Conservation (phyloP, 2,888 invertebrate species). For the Chouioia cunea region DNA sequence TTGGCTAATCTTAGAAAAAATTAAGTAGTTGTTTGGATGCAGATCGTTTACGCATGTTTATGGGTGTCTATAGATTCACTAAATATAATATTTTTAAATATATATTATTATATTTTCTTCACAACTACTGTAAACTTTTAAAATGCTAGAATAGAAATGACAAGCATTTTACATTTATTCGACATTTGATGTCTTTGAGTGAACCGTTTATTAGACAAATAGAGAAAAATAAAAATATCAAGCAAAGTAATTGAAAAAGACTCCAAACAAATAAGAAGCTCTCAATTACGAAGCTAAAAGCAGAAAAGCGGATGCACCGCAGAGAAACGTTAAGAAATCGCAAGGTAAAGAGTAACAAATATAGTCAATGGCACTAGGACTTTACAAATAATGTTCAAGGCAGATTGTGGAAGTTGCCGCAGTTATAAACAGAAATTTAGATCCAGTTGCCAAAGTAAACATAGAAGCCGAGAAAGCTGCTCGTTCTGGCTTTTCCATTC, state of each 20-base stretch:
- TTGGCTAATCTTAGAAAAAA: no score
- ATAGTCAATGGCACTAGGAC: conserved; percentile 30
- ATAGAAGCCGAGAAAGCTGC: conserved; percentile 41
- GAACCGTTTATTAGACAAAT: no score
- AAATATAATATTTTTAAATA: no score
- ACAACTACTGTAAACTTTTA: no score
- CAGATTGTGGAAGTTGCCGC: conserved; percentile 58
- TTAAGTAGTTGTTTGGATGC: no score
- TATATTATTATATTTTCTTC: no score
- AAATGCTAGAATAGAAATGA: no score
- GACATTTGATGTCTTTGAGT: no score
- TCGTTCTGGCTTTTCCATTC: neutral
- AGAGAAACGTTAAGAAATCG: neutral
- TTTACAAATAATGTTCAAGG: conserved; percentile 59
- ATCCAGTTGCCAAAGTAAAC: conserved; percentile 64
- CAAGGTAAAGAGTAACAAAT: conserved; percentile 24
- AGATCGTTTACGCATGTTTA: no score
- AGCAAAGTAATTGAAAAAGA: neutral
- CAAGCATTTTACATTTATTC: no score
- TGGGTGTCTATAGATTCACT: no score
- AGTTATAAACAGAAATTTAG: conserved; percentile 65
- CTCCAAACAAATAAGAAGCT: neutral
- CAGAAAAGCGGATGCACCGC: neutral
- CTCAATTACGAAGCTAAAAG: neutral
- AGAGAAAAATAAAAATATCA: neutral